These are phyloP conservation scores for Daubentonia madagascariensis DNA, from an alignment of 2,113 vertebrate genomes.

Conservation along the genomic window DNA sequence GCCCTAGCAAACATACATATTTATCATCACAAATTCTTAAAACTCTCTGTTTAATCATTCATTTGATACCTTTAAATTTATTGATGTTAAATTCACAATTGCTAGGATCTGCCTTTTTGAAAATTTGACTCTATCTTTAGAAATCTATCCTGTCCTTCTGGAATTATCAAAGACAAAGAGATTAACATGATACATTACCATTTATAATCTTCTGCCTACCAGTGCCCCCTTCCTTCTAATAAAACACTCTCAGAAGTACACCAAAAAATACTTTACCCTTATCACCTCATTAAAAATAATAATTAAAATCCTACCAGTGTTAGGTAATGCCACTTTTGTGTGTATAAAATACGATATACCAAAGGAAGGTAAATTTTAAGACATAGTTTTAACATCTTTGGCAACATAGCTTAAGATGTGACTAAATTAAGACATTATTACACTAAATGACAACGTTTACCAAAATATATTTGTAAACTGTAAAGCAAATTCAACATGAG, in stretches of 20 bases:
- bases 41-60: neutral
- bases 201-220: neutral
- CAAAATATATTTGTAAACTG: neutral
- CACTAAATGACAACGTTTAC: slow-evolving; percentile 12
- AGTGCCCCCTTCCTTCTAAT: neutral
- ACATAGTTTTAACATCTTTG: neutral
- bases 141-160: neutral
- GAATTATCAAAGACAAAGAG: neutral
- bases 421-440: neutral
- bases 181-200: neutral
- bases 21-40: neutral
- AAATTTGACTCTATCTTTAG: neutral
- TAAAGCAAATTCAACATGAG: neutral
- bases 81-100: neutral
- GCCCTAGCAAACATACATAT: neutral
- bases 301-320: neutral
- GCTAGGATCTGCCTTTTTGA: neutral
- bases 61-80: neutral
- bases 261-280: neutral
- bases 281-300: neutral
- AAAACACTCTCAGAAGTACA: neutral
- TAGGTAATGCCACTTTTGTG: neutral
- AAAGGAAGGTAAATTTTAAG: neutral
- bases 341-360: neutral
- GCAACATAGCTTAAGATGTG: neutral